Evolutionary conservation across 2,888 invertebrate genomes (phyloP), one percentile per base, ranked within the genome.

Genomic region (Lasioglossum pauxillum): DNA sequence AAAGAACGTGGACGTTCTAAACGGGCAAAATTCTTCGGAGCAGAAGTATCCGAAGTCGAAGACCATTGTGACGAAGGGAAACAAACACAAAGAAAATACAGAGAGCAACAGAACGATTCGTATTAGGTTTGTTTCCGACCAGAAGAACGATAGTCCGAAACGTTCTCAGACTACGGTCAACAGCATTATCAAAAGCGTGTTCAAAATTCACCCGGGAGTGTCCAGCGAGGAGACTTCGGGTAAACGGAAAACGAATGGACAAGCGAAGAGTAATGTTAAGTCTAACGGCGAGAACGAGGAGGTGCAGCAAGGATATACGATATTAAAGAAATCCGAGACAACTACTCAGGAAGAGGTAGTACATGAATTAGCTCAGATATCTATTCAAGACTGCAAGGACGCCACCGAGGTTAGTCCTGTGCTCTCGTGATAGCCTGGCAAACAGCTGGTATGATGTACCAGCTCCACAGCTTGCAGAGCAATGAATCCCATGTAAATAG

Each of bases 301-400:
- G 2, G 86, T 84, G 10, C 90, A 86, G n/a, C 88, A 90, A 78
- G 92, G 93, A 53, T 95, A 94, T 69, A 94, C 93, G 82, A 94
- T 95, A 92, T 78, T 94, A 78, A 93, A 92, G 80, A 94, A 94
- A 84, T 86, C 92, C 1, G 93, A 92, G 27, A 80, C 89, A 19
- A 88, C 87, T 14, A 67, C 86, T 77, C 93, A 93, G 71, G 93
- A 93, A 41, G 90, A 93, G 53, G 88, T 93, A 46, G 88, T 86
- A 78, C 92, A 89, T 75, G 93, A 94, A 53, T 90, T 94, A 72
- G 91, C 93, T 80, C 92, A 94, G 86, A 86, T 94, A 87, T 93
- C 94, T 49, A 93, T 95, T 88, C 92, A 93, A 92, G 94, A 94
- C 91, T 94, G 93, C 88, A 94, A 92, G 80, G 93, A 93, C 49